phyloP scores from a whole-genome alignment of 2,888 invertebrate genomes.

The Empis livida region DNA sequence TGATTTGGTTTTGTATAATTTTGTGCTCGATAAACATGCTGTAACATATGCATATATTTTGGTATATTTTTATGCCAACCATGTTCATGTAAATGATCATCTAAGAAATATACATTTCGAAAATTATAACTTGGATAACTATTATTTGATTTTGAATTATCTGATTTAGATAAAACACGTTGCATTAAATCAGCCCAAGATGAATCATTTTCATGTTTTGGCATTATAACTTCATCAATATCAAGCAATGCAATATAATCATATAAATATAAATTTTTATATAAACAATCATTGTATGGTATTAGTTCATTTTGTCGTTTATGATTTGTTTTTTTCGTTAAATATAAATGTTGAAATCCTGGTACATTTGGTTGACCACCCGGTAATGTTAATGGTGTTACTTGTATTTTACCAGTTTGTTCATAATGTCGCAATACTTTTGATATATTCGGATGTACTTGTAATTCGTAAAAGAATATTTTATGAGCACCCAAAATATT shows the following conservation, averaged over 20 bases:
- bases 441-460: constrained; percentile 84
- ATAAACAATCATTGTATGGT: constrained; percentile 92
- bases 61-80: constrained; percentile 70
- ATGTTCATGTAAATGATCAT: constrained; percentile 65
- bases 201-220: constrained; percentile 50
- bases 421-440: constrained; percentile 59
- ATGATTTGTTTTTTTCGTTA: constrained; percentile 82
- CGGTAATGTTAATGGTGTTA: constrained; percentile 71
- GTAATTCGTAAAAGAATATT: constrained; percentile 79
- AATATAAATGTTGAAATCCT: constrained; percentile 75
- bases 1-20: constrained; percentile 89
- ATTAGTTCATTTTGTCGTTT: constrained; percentile 91
- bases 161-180: constrained; percentile 52
- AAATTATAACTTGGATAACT: constrained; percentile 62
- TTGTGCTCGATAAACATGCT: constrained; percentile 78
- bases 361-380: constrained; percentile 85
- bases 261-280: constrained; percentile 82
- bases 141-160: constrained; percentile 35
- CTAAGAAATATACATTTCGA: constrained; percentile 84
- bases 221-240: constrained; percentile 92
- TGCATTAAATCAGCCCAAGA: constrained; percentile 70
- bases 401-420: constrained; percentile 51
- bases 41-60: constrained; percentile 84
- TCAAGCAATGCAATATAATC: constrained; percentile 83
- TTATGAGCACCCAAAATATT: constrained; percentile 80